These are phyloP conservation scores for Aphidius colemani DNA, from an alignment of 2,888 invertebrate genomes.

Conservation along the genomic window DNA sequence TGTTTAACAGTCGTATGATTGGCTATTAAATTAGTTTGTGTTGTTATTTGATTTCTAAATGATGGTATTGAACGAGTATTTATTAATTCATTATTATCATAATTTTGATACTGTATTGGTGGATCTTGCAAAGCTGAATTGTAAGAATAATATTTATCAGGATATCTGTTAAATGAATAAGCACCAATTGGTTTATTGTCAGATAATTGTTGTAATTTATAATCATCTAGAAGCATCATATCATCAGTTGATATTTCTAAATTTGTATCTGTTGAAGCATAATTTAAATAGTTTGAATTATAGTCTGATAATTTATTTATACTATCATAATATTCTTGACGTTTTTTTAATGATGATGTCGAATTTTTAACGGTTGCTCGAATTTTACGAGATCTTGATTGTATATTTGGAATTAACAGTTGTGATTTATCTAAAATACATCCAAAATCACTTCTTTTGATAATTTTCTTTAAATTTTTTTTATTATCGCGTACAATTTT, in stretches of 20 bases:
- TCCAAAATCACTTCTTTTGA: neutral
- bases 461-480: neutral
- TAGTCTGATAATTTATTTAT: neutral
- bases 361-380: neutral
- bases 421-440: too few relatives aligned
- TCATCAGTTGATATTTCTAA: neutral
- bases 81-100: neutral
- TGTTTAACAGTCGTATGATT: conserved; percentile 24
- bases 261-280: neutral
- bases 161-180: neutral
- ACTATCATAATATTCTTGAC: neutral
- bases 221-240: neutral
- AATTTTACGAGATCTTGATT: too few relatives aligned
- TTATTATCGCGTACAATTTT: too few relatives aligned
- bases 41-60: conserved; percentile 13
- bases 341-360: too few relatives aligned
- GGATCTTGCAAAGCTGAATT: neutral
- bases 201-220: neutral
- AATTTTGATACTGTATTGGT: neutral
- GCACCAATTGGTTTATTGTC: neutral
- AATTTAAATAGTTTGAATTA: conserved; percentile 8
- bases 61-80: neutral
- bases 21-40: conserved; percentile 26
- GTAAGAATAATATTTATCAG: neutral
- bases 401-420: too few relatives aligned